Conservation (phyloP, 2,888 invertebrate genomes). For the Sarcophaga rosellei region DNA sequence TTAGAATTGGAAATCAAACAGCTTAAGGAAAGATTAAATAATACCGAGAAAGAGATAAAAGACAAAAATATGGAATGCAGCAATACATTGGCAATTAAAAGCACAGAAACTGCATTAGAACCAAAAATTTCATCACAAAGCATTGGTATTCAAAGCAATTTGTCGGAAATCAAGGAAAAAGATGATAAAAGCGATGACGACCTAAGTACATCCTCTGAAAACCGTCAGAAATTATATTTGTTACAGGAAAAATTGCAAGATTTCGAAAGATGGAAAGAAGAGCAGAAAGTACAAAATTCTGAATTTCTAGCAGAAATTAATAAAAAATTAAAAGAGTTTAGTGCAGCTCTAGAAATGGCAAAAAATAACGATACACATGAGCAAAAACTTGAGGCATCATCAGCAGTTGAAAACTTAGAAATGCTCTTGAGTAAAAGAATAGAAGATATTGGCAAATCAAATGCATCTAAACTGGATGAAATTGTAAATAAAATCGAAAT, state of each 20-base stretch:
- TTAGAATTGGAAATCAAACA: constrained; percentile 85
- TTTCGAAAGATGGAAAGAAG: constrained; percentile 74
- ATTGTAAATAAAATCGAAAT: constrained; percentile 74
- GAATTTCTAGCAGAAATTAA: constrained; percentile 74
- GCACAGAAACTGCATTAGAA: constrained; percentile 6
- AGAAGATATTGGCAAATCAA: constrained; percentile 75
- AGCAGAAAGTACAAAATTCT: constrained; percentile 73
- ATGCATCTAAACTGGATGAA: constrained; percentile 74
- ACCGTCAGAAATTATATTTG: constrained; percentile 72
- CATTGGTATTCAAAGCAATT: constrained; percentile 75
- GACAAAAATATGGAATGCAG: constrained; percentile 68
- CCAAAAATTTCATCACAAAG: constrained; percentile 47
- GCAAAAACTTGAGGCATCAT: constrained; percentile 51
- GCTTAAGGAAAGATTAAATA: constrained; percentile 84
- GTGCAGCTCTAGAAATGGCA: constrained; percentile 70
- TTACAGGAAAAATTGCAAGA: constrained; percentile 72
- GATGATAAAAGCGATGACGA: constrained; percentile 70
- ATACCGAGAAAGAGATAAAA: constrained; percentile 83
- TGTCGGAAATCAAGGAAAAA: constrained; percentile 73
- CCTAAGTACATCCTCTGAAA: constrained; percentile 10
- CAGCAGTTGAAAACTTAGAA: constrained; percentile 74
- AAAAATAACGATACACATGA: constrained; percentile 5
- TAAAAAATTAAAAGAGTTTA: constrained; percentile 72
- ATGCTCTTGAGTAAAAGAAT: constrained; percentile 74
- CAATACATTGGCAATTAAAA: constrained; percentile 33